Base-by-base conservation (phyloP, 2,113 vertebrate species). In the Calyptomena viridis region DNA sequence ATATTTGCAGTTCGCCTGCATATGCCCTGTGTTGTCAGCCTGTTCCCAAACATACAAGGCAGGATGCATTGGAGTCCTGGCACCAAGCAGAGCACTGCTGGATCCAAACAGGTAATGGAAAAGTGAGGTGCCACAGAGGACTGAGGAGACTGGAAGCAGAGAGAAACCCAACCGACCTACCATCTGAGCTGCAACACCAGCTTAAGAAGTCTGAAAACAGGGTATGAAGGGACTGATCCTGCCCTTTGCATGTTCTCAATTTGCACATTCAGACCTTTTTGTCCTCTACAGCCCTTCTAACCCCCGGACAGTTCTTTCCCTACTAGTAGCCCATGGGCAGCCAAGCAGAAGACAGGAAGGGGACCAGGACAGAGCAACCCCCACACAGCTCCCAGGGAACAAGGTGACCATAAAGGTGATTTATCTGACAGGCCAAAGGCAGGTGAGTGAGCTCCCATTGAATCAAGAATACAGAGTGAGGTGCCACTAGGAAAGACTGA, bases 401-500 rank as follows among this genome's bases (percentile, higher is more conserved):
- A n/a, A 37, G 17, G 60, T 31, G 27, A 35, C 39, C 4, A 6
- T 21, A 74, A 25, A 50, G 42, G 31, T 2, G 25, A 71, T 71
- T 85, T 22, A 59, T 58, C 68, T 3, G 2, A 52, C 44, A 30
- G 47, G 35, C 31, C 40, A 50, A 30, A 49, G 37, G 78, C 60
- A 50, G 59, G 35, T 40, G 66, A 50, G 28, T 7, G 47, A 76
- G 33, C n/a, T 79, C 40, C 47, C 40, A 4, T 0, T 23, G 35
- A 42, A 39, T 1, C 12, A 6, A 68, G 71, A 59, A 25, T 25
- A 33, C 3, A 52, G 35, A 53, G 33, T 12, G 1, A 3, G 2
- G 5, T 63, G 60, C 28, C 73, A 44, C 60, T 0, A 1, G 69
- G 37, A 49, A 72, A 53, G 71, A 35, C 39, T 0, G 0, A 37